A percentile compares a stretch with the other conserved stretches of the same genome.
These are phyloP conservation scores for Lamprotornis superbus DNA, from an alignment of 2,113 vertebrate genomes.

Conservation along the genomic window DNA sequence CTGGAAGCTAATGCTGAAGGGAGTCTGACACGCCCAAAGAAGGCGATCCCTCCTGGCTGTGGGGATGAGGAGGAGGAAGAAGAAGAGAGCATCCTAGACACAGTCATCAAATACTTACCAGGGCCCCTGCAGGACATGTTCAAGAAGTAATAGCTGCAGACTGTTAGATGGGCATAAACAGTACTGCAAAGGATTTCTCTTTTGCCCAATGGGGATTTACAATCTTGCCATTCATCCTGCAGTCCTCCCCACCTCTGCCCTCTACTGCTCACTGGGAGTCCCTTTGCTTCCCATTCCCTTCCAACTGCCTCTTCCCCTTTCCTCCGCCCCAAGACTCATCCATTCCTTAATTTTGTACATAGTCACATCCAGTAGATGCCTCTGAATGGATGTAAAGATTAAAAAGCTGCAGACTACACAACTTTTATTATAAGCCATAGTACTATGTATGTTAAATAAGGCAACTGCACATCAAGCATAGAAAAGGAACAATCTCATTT, in stretches of 20 bases:
- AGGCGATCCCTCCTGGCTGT: conserved; percentile 78
- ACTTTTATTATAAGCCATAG: conserved; percentile 81
- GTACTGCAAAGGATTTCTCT: conserved; percentile 69
- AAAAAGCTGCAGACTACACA: conserved; percentile 72
- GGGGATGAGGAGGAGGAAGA: conserved; percentile 86
- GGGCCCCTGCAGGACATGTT: conserved; percentile 97
- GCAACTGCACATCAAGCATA: conserved; percentile 50
- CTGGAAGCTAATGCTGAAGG: conserved; percentile 87
- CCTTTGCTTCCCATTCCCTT: not conserved
- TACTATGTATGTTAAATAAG: conserved; percentile 67
- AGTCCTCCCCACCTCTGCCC: not conserved
- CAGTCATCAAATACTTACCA: conserved; percentile 97
- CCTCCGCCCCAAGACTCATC: conserved; percentile 1
- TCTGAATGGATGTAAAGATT: conserved; percentile 69
- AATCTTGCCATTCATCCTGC: not conserved
- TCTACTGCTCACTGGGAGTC: conserved; percentile 16
- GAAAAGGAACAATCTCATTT: conserved; percentile 37
- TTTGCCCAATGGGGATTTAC: conserved; percentile 68
- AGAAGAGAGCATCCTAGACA: conserved; percentile 94
- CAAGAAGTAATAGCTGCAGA: conserved; percentile 85
- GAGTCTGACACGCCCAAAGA: conserved; percentile 93
- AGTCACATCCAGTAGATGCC: conserved; percentile 67
- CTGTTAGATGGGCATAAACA: conserved; percentile 63
- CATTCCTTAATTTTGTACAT: conserved; percentile 61
- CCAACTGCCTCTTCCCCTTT: not conserved